A percentile compares a stretch with the other conserved stretches of the same genome.
These are phyloP conservation scores for Cottoperca gobio DNA, from an alignment of 2,797 vertebrate genomes.

Conservation along the genomic window DNA sequence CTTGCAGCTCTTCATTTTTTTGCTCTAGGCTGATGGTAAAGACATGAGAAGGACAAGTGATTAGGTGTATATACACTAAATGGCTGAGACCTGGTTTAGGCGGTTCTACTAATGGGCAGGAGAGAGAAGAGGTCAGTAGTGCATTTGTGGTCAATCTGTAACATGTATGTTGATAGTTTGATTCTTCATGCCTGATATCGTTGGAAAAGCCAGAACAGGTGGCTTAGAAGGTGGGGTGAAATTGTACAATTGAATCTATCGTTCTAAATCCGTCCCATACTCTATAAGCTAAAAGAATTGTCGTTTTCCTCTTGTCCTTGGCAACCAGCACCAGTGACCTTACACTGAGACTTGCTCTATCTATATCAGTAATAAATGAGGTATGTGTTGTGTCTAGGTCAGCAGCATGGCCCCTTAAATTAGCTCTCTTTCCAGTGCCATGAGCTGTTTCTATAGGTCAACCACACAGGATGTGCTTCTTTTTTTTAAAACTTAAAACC, in stretches of 20 bases:
- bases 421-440: constrained; percentile 72
- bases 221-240: neutral
- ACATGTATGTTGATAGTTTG: neutral
- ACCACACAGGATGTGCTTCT: constrained; percentile 26
- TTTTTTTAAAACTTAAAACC: constrained; percentile 10
- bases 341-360: constrained; percentile 64
- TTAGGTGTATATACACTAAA: too few relatives aligned
- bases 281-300: constrained; percentile 8
- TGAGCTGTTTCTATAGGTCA: constrained; percentile 69
- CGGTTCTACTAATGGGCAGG: neutral
- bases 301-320: constrained; percentile 22
- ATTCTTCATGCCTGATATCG: neutral
- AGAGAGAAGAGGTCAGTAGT: neutral
- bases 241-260: neutral
- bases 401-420: constrained; percentile 76
- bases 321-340: constrained; percentile 39
- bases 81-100: neutral
- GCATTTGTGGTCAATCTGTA: neutral
- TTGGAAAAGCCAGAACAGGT: neutral
- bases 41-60: neutral
- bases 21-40: constrained; percentile 81
- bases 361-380: constrained; percentile 78
- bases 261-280: neutral
- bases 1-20: constrained; percentile 78
- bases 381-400: constrained; percentile 78